Base-by-base conservation (phyloP, 35 echinoderm and acorn worm species). In the Apostichopus californicus region DNA sequence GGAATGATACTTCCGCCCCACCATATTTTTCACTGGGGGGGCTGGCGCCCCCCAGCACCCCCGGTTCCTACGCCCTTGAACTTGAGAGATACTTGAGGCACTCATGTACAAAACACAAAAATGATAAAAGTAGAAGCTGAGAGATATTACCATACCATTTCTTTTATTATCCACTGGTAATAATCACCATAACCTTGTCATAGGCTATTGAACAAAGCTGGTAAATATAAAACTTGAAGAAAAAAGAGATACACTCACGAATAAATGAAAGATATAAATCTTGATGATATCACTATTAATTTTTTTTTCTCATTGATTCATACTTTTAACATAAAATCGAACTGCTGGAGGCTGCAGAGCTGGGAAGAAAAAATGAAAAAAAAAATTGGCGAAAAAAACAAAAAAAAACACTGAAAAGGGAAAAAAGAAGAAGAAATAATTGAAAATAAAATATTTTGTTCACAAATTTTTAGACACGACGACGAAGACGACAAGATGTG, bases 231-330 rank as follows among this genome's bases (percentile, higher is more conserved):
- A 85, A 85, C 58, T 56, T 58, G 57, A 85, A 59, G 34, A 4
- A 46, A 46, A 46, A 46, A 46, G 34, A 85, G 21, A 85, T 58
- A 85, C 81, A 85, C 17, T 85, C 81, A 85, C 81, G n/a, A 85
- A 58, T 85, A 85, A 60, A 85, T 85, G 81, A 85, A 85, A 85
- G 81, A 85, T 85, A 85, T 85, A 56, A 85, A 85, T 58, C 57
- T 59, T 60, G 55, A 59, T 85, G 55, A 59, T 85, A 58, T 58
- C 81, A 85, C 81, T 85, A 60, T 54, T 85, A 85, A 85, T 59
- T 56, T 46, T 46, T 46, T 46, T 46, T 83, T 83, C 24, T 63
- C 81, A 75, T 75, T 75, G 71, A 75, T 21, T 24, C 71, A 75
- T 24, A 75, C 18, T 46, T 68, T 68, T 14, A 15, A 68, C 64